Conservation (phyloP, 1,140 invertebrate genomes). For the Drosophila burlai region DNA sequence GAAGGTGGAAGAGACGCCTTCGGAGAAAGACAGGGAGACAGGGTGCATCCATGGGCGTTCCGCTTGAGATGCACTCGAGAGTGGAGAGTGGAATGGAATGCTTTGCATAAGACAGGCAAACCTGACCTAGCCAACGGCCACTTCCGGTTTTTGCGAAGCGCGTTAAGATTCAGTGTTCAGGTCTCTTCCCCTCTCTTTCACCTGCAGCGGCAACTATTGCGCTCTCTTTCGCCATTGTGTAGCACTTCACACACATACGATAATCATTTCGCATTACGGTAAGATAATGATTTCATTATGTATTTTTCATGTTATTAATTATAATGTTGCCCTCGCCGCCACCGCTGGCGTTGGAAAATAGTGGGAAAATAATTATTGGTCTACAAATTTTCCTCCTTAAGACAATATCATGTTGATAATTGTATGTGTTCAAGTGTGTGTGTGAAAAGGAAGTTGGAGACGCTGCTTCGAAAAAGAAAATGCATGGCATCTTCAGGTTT, state of each 20-base stretch:
- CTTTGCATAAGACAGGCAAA: conserved; percentile 65
- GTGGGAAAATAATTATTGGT: conserved; percentile 82
- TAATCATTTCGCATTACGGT: conserved; percentile 82
- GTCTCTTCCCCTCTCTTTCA: background rate
- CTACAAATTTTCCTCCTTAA: conserved; percentile 70
- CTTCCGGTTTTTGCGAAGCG: conserved; percentile 41
- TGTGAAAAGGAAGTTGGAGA: conserved; percentile 37
- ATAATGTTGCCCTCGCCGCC: conserved; percentile 39
- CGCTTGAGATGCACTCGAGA: conserved; percentile 61
- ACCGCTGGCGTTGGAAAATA: conserved; percentile 40
- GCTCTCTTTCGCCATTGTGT: conserved; percentile 66
- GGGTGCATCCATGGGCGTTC: conserved; percentile 68
- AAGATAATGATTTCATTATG: conserved; percentile 83
- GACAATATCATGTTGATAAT: conserved; percentile 75
- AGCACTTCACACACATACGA: conserved; percentile 74
- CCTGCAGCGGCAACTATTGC: background rate
- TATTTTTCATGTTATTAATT: conserved; percentile 84
- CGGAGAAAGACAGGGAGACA: background rate
- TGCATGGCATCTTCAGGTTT: conserved; percentile 18
- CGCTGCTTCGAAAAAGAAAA: conserved; percentile 1
- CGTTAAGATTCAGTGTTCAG: conserved; percentile 22
- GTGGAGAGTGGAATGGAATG: conserved; percentile 36
- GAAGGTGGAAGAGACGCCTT: background rate
- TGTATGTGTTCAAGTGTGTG: conserved; percentile 26
- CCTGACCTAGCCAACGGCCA: conserved; percentile 68